These are phyloP conservation scores for Piezodorus guildinii DNA, from an alignment of 1,140 invertebrate species.

Conservation along the genomic window DNA sequence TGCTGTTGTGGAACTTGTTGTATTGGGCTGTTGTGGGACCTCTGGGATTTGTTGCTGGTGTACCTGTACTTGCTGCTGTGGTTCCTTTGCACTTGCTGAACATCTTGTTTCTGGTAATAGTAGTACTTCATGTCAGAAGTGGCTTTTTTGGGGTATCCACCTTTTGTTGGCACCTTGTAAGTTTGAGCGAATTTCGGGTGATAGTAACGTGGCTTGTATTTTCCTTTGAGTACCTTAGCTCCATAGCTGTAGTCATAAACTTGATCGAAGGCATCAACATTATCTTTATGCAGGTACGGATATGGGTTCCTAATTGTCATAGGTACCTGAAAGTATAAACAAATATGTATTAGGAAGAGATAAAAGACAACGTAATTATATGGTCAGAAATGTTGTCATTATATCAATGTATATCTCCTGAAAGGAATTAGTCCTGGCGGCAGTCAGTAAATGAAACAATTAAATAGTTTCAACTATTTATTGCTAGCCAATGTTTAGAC, in stretches of 20 bases:
- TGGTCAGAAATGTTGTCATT: no score
- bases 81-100: neutral
- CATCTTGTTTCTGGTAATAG: constrained; percentile 7
- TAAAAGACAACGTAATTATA: no score
- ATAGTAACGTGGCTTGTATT: constrained; percentile 13
- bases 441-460: no score
- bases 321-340: neutral
- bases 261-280: neutral
- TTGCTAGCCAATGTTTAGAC: no score
- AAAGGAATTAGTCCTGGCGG: no score
- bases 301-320: neutral
- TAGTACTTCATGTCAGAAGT: neutral
- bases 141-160: constrained; percentile 19
- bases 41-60: neutral
- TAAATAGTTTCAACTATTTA: no score
- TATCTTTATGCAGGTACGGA: neutral
- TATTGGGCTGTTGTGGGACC: neutral
- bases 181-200: neutral
- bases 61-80: neutral
- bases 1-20: neutral
- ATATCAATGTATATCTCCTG: no score
- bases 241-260: neutral
- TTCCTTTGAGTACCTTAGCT: neutral
- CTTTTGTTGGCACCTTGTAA: constrained; percentile 13
- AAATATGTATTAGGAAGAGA: no score